These are phyloP conservation scores for Bombyx huttoni DNA, from an alignment of 2,888 invertebrate genomes.

Conservation along the genomic window DNA sequence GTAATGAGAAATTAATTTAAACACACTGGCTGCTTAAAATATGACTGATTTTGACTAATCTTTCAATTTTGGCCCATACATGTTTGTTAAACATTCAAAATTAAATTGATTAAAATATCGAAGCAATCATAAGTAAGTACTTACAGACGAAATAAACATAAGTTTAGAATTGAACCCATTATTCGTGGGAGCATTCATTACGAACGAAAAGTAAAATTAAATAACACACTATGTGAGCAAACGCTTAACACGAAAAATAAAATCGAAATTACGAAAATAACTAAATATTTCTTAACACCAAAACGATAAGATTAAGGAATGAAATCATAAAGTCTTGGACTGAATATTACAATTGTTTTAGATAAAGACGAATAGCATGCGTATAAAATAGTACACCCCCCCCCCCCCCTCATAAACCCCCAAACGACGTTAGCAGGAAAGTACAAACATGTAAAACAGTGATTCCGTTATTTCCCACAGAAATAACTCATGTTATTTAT, in stretches of 20 bases:
- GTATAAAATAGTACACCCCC: too few species aligned
- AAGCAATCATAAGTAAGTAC: slow-evolving; percentile 37
- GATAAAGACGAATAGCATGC: slow-evolving; percentile 7
- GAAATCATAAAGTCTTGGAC: slow-evolving; percentile 4
- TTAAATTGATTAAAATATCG: slow-evolving; percentile 17
- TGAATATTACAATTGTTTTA: neutral
- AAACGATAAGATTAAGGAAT: neutral
- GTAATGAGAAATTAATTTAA: slow-evolving; percentile 9
- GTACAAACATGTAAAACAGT: neutral
- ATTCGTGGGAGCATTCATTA: slow-evolving; percentile 7
- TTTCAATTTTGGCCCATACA: slow-evolving; percentile 62
- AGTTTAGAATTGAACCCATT: neutral
- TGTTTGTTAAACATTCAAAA: slow-evolving; percentile 41
- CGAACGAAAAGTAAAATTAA: slow-evolving; percentile 28
- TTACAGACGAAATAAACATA: slow-evolving; percentile 14
- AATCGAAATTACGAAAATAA: slow-evolving; percentile 10
- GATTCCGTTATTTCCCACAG: slow-evolving; percentile 4
- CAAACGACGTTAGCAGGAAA: neutral
- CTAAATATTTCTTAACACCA: neutral
- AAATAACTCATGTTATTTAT: slow-evolving; percentile 21
- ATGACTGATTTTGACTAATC: slow-evolving; percentile 61
- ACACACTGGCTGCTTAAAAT: slow-evolving; percentile 24
- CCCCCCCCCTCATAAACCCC: neutral
- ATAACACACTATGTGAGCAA: slow-evolving; percentile 56
- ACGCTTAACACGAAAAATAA: slow-evolving; percentile 30